Evolutionary conservation across 2,797 vertebrate genomes (phyloP), one percentile per base, ranked within the genome.

Genomic region (Lemur catta): DNA sequence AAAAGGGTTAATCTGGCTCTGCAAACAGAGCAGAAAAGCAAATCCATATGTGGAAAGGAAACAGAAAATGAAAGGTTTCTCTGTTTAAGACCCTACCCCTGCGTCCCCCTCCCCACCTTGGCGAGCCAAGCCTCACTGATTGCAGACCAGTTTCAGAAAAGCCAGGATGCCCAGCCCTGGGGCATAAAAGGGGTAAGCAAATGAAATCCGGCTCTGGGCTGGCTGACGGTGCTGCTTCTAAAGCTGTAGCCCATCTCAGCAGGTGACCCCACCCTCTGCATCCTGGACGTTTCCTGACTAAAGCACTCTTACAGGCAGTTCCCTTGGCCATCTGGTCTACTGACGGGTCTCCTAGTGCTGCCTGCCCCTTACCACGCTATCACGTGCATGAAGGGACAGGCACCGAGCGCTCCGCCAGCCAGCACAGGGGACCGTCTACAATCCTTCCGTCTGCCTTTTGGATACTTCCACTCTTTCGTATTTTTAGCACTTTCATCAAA

Each of bases 1-100:
- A 90, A 90, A 92, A 81, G 81, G 76, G 59, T 55, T 89, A 93
- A 76, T 41, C 33, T 33, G 48, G 72, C 82, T 74, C 57, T 50
- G 55, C 63, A 94, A 85, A 85, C 22, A 2, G 1, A 87, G 89
- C 46, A 17, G 59, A 46, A 94, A 90, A 96, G 65, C 65, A 94
- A 91, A 91, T 71, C 76, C 67, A 52, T 57, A 88, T 65, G 89
- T 65, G 50, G 75, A 61, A n/a, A 82, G 69, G n/a, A 95, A 96
- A 63, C 14, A 69, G 2, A 61, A 80, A 88, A 90, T 22, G 85
- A 93, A 93, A 96, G 67, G 30, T 46, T 72, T 81, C 76, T 96
- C 50, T 93, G 91, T 92, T 52, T 65, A 61, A 91, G 93, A 46
- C 38, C 52, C 26, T 20, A 89, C 50, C 26, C 55, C 38, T 57